Percentiles rank a stretch among this genome's conserved stretches.
phyloP scores from a whole-genome alignment of 2,888 invertebrate species.

The Pteria penguin region DNA sequence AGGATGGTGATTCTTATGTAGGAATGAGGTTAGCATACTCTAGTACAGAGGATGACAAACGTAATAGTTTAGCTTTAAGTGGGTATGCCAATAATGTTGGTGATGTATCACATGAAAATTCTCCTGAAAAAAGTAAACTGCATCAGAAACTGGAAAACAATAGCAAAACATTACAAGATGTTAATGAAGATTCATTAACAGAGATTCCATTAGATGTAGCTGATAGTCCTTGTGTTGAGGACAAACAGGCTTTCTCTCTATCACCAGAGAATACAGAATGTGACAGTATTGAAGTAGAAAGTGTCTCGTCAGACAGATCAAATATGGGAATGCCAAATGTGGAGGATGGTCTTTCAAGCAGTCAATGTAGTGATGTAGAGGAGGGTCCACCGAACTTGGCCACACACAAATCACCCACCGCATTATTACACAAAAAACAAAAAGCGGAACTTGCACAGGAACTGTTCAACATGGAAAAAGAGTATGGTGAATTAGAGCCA shows the following conservation, averaged over 20 bases:
- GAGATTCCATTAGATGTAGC: slow-evolving; percentile 80
- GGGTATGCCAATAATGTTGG: slow-evolving; percentile 45
- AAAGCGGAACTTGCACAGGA: slow-evolving; percentile 69
- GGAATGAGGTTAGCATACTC: slow-evolving; percentile 86
- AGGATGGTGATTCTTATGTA: slow-evolving; percentile 87
- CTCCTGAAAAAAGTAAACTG: slow-evolving; percentile 62
- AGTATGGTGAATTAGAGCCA: slow-evolving; percentile 31
- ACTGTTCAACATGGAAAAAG: slow-evolving; percentile 36
- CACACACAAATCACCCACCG: slow-evolving; percentile 86
- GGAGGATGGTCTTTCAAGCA: slow-evolving; percentile 95
- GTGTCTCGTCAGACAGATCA: slow-evolving; percentile 76
- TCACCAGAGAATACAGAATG: slow-evolving; percentile 96
- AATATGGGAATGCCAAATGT: slow-evolving; percentile 88
- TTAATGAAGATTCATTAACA: slow-evolving; percentile 77
- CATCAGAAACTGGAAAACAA: slow-evolving; percentile 20
- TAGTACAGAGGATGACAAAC: slow-evolving; percentile 71
- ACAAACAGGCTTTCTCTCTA: slow-evolving; percentile 90
- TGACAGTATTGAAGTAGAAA: slow-evolving; percentile 93
- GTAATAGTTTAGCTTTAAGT: slow-evolving; percentile 58
- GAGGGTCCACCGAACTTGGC: slow-evolving; percentile 65
- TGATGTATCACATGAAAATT: slow-evolving; percentile 69
- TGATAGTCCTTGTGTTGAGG: slow-evolving; percentile 81
- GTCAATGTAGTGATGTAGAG: slow-evolving; percentile 94
- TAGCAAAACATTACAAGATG: slow-evolving; percentile 53
- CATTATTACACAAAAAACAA: slow-evolving; percentile 82